Evolutionary conservation across 1,140 invertebrate genomes (phyloP), one percentile per base, ranked within the genome.

Genomic region (Caenorhabditis tropicalis): DNA sequence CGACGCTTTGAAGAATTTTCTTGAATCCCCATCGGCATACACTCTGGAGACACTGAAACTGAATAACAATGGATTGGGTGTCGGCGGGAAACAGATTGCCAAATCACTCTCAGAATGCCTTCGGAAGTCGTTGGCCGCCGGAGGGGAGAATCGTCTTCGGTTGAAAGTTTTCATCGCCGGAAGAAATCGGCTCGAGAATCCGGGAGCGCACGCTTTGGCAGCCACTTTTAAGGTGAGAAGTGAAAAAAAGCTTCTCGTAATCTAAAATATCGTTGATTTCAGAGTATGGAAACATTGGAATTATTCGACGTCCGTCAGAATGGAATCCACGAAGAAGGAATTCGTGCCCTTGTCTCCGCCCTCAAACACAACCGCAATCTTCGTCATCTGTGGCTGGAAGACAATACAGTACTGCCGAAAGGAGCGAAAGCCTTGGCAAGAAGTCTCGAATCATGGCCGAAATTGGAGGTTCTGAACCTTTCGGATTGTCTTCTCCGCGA

Each of bases 251-350:
- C 16, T 36, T 36, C 15, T 19, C 12, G 19, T 12, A 7, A 7
- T 12, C 33, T 19, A 27, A 39, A 39, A 58, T 82, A 12, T 31
- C 49, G 0, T 10, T 81, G 0, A 31, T 21, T 82, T 58, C 39
- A 29, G 39, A 48, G n/a, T 24, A 27, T 97, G 79, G 94, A 94
- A 53, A 95, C 94, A 2, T 92, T 99, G 7, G 95, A 97, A 92
- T 95, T 96, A 92, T 93, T 99, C 65, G 93, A 94, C 2, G 96
- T 99, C 94, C 96, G 96, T n/a, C 97, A 98, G 92, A 98, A 99
- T 93, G 96, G 96, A 6, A 98, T 98, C 87, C 96, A 96, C 92
- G 94, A 94, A 88, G 89, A 92, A 0, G 97, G 97, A 1, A 94
- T 98, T 24, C 91, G 93, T 5, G 95, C 95, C 0, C 89, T 99